Conservation (phyloP, 2,113 vertebrate species). For the Ochotona princeps region DNA sequence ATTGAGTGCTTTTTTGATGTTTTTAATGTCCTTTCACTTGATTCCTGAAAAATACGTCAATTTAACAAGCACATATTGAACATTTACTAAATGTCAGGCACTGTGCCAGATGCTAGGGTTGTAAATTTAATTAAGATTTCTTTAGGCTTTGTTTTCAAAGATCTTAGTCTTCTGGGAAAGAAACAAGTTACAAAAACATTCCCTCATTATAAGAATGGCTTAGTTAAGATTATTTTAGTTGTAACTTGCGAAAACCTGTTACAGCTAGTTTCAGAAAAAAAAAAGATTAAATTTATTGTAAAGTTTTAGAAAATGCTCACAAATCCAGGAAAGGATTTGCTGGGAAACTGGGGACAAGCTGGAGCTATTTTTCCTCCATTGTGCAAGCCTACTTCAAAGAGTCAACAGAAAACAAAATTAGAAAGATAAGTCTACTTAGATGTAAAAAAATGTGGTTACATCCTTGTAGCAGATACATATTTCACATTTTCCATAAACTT, state of each 20-base stretch:
- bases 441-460: too few species aligned
- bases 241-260: background rate
- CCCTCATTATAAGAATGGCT: background rate
- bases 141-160: conserved; percentile 1
- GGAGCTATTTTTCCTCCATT: background rate
- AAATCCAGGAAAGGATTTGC: background rate
- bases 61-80: background rate
- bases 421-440: too few species aligned
- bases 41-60: background rate
- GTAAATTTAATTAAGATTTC: conserved; percentile 1
- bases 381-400: too few species aligned
- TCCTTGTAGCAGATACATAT: too few species aligned
- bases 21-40: background rate
- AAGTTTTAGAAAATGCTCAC: background rate
- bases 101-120: background rate
- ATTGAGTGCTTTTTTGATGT: background rate
- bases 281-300: background rate
- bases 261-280: background rate
- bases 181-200: background rate
- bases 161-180: conserved; percentile 9
- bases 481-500: too few species aligned
- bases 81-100: background rate
- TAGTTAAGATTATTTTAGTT: background rate
- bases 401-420: too few species aligned
- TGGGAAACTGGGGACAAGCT: background rate